Conservation (phyloP, 1,140 invertebrate genomes). For the Acyrthosiphon pisum region DNA sequence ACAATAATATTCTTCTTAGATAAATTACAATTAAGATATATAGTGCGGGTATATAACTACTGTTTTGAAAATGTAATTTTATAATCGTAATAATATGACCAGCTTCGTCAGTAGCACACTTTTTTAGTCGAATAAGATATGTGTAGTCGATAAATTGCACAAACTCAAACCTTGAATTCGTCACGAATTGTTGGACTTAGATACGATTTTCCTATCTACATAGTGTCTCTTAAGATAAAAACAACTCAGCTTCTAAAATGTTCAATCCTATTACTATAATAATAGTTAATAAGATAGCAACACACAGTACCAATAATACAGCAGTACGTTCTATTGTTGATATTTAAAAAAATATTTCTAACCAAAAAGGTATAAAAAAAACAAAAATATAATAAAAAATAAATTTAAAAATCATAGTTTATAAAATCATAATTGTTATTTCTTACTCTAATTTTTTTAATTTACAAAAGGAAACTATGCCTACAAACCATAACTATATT, state of each 20-base stretch:
- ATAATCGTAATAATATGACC: neutral
- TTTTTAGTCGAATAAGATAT: neutral
- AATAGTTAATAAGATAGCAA: neutral
- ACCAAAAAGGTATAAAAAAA: neutral
- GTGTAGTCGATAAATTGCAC: slow-evolving; percentile 14
- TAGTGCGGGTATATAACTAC: too few species aligned
- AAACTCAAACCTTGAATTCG: slow-evolving; percentile 26
- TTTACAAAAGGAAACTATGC: neutral
- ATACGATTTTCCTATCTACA: neutral
- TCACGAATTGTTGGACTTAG: neutral
- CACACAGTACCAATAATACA: neutral
- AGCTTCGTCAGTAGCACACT: neutral
- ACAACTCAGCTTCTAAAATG: neutral
- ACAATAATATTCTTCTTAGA: neutral
- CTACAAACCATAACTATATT: neutral
- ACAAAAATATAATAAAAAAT: too few species aligned
- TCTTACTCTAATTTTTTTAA: neutral
- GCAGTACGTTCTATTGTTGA: neutral
- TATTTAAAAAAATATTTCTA: neutral
- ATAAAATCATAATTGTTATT: neutral
- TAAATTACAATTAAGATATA: neutral
- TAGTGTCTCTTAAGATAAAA: neutral
- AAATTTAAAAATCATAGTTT: neutral
- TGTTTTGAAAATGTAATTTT: neutral
- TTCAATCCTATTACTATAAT: neutral